Base-by-base conservation (phyloP, 2,888 invertebrate genomes). In the Ectropis crepuscularia region DNA sequence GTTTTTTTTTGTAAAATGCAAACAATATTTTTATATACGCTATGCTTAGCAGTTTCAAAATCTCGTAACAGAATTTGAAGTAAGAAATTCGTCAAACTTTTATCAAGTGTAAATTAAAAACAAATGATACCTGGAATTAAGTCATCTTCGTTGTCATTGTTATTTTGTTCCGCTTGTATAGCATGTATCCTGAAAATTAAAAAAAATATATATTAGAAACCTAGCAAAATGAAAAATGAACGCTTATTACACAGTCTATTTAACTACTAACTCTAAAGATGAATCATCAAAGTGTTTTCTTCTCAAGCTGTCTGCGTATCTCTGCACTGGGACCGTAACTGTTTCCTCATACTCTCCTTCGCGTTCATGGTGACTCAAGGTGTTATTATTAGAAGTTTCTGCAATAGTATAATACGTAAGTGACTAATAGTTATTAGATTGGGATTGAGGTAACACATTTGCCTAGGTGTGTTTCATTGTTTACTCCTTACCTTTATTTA, bases 291-390 rank as follows among this genome's bases (percentile, higher is more conserved):
- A 90, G 68, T 93, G 93, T 73, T 90, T 89, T 60, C 92, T 85
- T 39, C 92, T 89, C 48, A 94, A 79, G 72, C 94, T 94, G 68
- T 94, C 94, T 11, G 94, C 89, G 71, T 94, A 93, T 72, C 94
- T 86, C 71, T 94, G 94, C 9, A 93, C 93, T n/a, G 93, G 93
- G 9, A 89, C 63, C 5, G 91, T 82, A 6, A 93, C 89, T 12
- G 93, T 93, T 76, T 95, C 95, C 54, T 94, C 94, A 73, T 95
- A 95, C 78, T 94, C 95, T 11, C 94, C 92, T 76, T 94, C 94
- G 64, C 94, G 87, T 78, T 95, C 94, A 49, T 93, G 94, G 5
- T 83, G 86, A 71, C 83, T 89, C 16, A 89, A 70, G 1, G 90
- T 89, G 68, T 62, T 70, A 50, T 82, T 71, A 41, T 82, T 84